These are phyloP conservation scores for Phengaris alcon DNA, from an alignment of 2,888 invertebrate genomes.

Conservation along the genomic window DNA sequence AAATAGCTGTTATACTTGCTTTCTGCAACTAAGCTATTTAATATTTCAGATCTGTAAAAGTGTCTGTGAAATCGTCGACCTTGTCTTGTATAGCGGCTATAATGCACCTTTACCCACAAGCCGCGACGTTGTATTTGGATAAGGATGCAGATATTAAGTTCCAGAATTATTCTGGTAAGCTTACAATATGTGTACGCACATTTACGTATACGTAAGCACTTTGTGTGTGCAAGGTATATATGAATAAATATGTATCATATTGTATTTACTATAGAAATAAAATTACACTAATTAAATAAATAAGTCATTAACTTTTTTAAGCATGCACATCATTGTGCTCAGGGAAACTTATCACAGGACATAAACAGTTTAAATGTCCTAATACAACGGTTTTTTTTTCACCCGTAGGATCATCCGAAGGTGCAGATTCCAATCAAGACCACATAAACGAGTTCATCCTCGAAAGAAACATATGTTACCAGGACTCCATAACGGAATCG, in stretches of 20 bases:
- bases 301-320: too few species aligned
- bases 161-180: conserved; percentile 67
- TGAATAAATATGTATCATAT: too few species aligned
- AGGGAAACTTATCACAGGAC: too few species aligned
- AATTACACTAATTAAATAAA: background rate
- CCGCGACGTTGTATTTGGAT: conserved; percentile 83
- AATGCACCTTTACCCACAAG: conserved; percentile 85
- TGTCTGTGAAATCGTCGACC: conserved; percentile 94
- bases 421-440: conserved; percentile 65
- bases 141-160: conserved; percentile 73
- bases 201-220: background rate
- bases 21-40: too few species aligned
- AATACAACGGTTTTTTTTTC: background rate
- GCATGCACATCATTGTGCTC: too few species aligned
- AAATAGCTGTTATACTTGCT: too few species aligned
- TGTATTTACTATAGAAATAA: too few species aligned
- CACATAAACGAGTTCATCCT: conserved; percentile 70
- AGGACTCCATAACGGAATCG: conserved; percentile 72
- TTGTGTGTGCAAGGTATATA: background rate
- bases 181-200: background rate
- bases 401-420: conserved; percentile 65
- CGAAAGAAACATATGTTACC: conserved; percentile 73
- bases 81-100: conserved; percentile 88
- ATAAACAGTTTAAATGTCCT: background rate
- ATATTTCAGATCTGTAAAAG: conserved; percentile 80